Conservation (phyloP, 2,797 vertebrate species). For the Sebastes diaconus region DNA sequence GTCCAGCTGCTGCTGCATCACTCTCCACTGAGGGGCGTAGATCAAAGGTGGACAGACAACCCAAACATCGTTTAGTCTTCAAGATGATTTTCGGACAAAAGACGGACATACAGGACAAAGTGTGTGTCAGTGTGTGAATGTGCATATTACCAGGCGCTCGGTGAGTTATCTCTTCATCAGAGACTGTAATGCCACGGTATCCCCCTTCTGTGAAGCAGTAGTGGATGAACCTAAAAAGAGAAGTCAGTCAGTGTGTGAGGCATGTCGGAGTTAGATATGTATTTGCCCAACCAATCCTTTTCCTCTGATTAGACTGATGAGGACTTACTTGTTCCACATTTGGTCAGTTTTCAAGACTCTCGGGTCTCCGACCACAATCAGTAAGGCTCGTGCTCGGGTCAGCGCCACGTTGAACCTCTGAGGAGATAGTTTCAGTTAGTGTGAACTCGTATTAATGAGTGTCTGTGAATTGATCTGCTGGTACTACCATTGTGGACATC, state of each 20-base stretch:
- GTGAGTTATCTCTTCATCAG: conserved; percentile 10
- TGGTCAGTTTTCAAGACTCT: conserved; percentile 81
- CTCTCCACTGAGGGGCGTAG: conserved; percentile 1
- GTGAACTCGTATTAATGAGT: background rate
- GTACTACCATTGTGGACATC: background rate
- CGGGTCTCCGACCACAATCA: conserved; percentile 90
- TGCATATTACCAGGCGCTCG: background rate
- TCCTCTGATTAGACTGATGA: background rate
- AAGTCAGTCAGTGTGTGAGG: background rate
- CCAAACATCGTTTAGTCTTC: background rate
- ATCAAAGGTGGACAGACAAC: background rate
- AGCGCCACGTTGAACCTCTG: conserved; percentile 91
- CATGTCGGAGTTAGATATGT: background rate
- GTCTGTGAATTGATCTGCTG: background rate
- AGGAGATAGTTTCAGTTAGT: background rate
- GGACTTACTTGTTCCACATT: conserved; percentile 84
- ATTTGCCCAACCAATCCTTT: background rate
- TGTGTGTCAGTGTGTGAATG: background rate
- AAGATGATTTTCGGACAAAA: background rate
- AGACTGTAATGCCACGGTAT: conserved; percentile 49
- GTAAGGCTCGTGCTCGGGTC: conserved; percentile 87
- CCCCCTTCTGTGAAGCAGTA: conserved; percentile 62
- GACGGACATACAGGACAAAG: background rate
- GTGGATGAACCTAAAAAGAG: conserved; percentile 66
- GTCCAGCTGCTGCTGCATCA: conserved; percentile 1